Base-by-base conservation (phyloP, 2,888 invertebrate genomes). In the Calameuta filiformis region DNA sequence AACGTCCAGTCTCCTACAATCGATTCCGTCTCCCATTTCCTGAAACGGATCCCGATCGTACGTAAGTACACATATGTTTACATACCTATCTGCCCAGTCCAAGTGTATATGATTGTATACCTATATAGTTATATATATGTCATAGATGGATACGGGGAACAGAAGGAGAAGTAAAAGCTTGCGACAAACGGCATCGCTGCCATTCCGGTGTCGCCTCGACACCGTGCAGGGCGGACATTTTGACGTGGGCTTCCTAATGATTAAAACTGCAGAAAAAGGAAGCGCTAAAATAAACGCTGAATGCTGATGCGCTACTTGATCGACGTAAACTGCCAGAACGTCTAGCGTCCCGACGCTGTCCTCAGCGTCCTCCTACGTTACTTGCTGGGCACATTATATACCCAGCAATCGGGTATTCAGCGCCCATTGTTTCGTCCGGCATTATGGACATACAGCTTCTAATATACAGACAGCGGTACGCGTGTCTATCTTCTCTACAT, bases 241-340 rank as follows among this genome's bases (percentile, higher is more conserved):
- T 71, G 71, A 71, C 71, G 71, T 31, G 71, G 71, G 71, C 71
- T 71, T 71, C 71, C 71, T 71, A 71, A 71, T 34, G 71, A 71
- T 71, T 71, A 71, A 71, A 71, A 71, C 71, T 71, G 71, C 71
- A 71, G 71, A 71, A 71, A 71, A 71, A 71, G 71, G 71, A 71
- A 71, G 33, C 71, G 33, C 9, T 71, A 71, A 71, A 71, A 71
- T 34, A 34, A 56, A 23, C 71, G 71, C 71, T 71, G 71, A 71
- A 71, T 71, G 23, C 71, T 34, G 71, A 71, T 71, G 71, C 71
- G 71, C 71, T 11, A 12, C 71, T 71, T 71, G 71, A 71, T 71
- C 71, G 71, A 71, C 35, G 73, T 30, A 74, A 71, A 35, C 37
- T 74, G 74, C 35, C 74, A 35, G 35, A 30, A 84, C 80, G 56